Base-by-base conservation (phyloP, 2,113 vertebrate genomes). In the Chrysemys picta region DNA sequence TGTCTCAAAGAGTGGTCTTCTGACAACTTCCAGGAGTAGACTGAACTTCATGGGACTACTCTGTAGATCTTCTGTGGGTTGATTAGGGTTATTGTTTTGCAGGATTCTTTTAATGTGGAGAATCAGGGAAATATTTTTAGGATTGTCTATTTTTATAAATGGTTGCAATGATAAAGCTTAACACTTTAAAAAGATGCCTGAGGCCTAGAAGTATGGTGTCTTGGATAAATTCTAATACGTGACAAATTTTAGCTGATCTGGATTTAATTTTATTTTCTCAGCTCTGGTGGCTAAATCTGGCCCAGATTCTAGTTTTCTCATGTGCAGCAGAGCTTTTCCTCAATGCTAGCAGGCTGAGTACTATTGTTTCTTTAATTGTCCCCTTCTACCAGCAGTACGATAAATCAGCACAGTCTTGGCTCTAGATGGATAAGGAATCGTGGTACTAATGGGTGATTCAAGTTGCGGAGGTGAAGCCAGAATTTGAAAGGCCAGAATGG, bases 371-470 rank as follows among this genome's bases (percentile, higher is more conserved):
- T 72, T 72, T 72, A 72, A 72, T 72, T 35, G 17, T 72, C n/a
- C 38, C 17, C 35, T 62, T 72, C 10, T 72, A n/a, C n/a, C n/a
- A 38, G 19, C 4, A 72, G 21, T 56, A 56, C 21, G 42, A 38
- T 85, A 62, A 0, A 0, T 3, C 38, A 9, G 29, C 27, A 47
- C 1, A 25, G 19, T 45, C 7, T 72, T 47, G 57, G 22, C 65
- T 83, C 53, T 56, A 25, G 21, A 82, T 72, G 19, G 17, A 22
- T 72, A 72, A 22, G 69, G 10, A 14, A 8, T 72, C n/a, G 8
- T 22, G 10, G 17, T 38, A 72, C 19, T 72, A 21, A 72, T 72
- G n/a, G n/a, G n/a, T 10, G 69, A 38, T 14, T 62, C 59, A 62
- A 62, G 29, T 31, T 62, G 27, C 27, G 3, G n/a, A 38, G n/a